A percentile compares a stretch with the other conserved stretches of the same genome.
phyloP scores from a whole-genome alignment of 2,888 invertebrate genomes.

The Nesidiocoris tenuis region DNA sequence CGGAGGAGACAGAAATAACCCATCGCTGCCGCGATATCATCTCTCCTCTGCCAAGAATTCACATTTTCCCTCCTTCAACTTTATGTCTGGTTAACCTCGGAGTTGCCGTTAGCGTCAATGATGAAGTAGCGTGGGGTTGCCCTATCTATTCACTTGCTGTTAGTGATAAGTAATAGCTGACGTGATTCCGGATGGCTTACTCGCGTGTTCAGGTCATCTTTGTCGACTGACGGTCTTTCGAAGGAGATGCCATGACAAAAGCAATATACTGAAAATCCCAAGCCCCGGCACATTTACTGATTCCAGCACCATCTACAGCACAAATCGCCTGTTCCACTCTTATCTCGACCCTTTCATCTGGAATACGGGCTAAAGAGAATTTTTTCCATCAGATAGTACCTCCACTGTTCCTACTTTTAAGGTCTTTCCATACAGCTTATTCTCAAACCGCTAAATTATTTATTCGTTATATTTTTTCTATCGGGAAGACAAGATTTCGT shows the following conservation, averaged over 20 bases:
- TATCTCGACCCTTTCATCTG: conserved; percentile 34
- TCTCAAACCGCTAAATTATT: no score
- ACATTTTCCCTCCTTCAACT: background rate
- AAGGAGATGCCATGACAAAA: conserved; percentile 33
- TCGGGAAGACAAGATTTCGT: no score
- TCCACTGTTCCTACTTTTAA: no score
- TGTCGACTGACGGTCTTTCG: conserved; percentile 26
- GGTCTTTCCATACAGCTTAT: no score
- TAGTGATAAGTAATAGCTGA: conserved; percentile 42
- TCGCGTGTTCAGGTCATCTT: conserved; percentile 42
- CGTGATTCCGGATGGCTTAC: conserved; percentile 43
- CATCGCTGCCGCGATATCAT: no score
- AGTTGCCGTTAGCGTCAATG: conserved; percentile 38
- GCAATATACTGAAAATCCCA: conserved; percentile 34
- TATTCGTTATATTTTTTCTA: no score
- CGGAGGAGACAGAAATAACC: no score
- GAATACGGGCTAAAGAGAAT: conserved; percentile 14
- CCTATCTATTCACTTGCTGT: conserved; percentile 33
- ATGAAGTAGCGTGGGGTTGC: conserved; percentile 30
- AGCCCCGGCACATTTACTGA: background rate
- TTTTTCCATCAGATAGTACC: no score
- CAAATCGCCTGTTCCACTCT: conserved; percentile 35
- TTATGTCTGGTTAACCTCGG: background rate
- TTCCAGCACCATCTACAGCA: conserved; percentile 12
- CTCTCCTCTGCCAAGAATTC: no score